Evolutionary conservation across 1,140 invertebrate species (phyloP).

Genomic region (Apocrypta bakeri): DNA sequence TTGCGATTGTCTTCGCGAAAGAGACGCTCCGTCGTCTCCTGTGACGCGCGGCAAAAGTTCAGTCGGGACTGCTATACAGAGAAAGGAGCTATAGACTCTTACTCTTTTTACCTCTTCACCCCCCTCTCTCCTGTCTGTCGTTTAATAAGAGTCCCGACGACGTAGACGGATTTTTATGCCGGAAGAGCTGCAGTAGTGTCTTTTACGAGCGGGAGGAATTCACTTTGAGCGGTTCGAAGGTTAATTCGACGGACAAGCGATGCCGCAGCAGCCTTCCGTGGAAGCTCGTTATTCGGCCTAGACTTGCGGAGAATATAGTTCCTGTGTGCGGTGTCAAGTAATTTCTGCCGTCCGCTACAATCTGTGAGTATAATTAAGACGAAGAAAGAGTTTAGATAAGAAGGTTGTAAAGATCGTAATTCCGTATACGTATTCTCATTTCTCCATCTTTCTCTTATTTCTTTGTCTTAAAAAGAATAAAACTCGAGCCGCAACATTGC

Average conservation of each 20-base stretch:
- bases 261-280: slow-evolving; percentile 3
- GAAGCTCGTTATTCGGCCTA: slow-evolving; percentile 36
- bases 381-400: too few species aligned
- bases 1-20: slow-evolving; percentile 42
- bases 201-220: slow-evolving; percentile 37
- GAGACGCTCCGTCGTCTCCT: slow-evolving; percentile 15
- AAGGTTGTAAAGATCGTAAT: too few species aligned
- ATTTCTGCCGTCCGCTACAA: not conserved
- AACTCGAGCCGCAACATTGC: not conserved
- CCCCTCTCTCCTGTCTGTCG: slow-evolving; percentile 9
- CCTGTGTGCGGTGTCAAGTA: not conserved
- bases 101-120: not conserved
- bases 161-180: slow-evolving; percentile 40
- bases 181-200: not conserved
- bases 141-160: slow-evolving; percentile 31
- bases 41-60: slow-evolving; percentile 39
- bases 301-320: not conserved
- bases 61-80: not conserved
- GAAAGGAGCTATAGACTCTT: not conserved
- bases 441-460: too few species aligned
- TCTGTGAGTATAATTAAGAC: slow-evolving; percentile 4
- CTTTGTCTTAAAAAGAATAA: too few species aligned
- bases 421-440: too few species aligned
- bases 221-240: slow-evolving; percentile 36
- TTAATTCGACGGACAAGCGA: slow-evolving; percentile 30